phyloP scores from a whole-genome alignment of 2,113 vertebrate genomes.

The Cynoglossus semilaevis region DNA sequence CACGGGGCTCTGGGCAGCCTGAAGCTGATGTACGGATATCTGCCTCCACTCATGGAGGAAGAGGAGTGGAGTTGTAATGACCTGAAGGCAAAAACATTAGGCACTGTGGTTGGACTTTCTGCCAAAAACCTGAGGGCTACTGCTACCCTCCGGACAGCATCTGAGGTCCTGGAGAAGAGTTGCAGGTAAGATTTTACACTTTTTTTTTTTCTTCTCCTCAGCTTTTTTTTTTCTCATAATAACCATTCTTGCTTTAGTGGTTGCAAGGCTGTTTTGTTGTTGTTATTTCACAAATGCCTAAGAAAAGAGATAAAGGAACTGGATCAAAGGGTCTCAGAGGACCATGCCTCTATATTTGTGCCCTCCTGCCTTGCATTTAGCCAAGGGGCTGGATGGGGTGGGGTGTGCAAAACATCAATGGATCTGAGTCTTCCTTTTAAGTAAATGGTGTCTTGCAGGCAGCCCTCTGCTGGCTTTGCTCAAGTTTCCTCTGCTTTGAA shows the following conservation, averaged over 20 bases:
- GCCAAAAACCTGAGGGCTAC: conserved; percentile 87
- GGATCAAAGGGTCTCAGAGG: conserved; percentile 68
- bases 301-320: conserved; percentile 47
- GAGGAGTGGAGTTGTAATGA: conserved; percentile 96
- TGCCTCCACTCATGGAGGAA: conserved; percentile 95
- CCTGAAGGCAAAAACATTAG: conserved; percentile 82
- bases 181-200: conserved; percentile 82
- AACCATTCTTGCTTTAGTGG: conserved; percentile 29
- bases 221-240: neutral
- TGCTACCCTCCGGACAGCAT: conserved; percentile 78
- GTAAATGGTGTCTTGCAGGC: conserved; percentile 76
- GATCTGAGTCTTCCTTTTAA: conserved; percentile 71
- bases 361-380: conserved; percentile 73
- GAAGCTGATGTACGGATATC: conserved; percentile 92
- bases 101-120: conserved; percentile 89
- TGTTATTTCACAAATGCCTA: conserved; percentile 50
- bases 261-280: conserved; percentile 25
- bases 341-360: conserved; percentile 66
- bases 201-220: neutral
- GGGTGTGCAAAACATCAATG: conserved; percentile 62
- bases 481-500: conserved; percentile 82
- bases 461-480: conserved; percentile 75
- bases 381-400: conserved; percentile 59
- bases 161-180: conserved; percentile 83
- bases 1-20: conserved; percentile 83